Conservation (phyloP, 53 echinoderm and acorn worm species). For the Stichopus horrens region DNA sequence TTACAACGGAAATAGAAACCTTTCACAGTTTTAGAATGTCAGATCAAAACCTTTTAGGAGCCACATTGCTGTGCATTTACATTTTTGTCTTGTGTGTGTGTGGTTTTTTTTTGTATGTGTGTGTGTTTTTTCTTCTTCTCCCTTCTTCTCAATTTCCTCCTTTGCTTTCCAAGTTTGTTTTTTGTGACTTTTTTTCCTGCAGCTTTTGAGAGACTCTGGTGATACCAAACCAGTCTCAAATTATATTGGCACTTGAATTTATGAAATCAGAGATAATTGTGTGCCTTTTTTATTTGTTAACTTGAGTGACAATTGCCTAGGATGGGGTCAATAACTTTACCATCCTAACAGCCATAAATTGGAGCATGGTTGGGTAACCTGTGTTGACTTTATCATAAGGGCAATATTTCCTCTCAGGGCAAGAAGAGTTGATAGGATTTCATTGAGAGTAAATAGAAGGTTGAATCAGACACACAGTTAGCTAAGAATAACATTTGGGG, state of each 20-base stretch:
- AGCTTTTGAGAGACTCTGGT: not conserved
- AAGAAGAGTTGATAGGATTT: slow-evolving; percentile 40
- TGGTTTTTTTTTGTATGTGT: too few relatives aligned
- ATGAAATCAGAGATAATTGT: slow-evolving; percentile 49
- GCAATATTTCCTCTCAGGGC: slow-evolving; percentile 47
- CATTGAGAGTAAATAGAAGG: slow-evolving; percentile 27
- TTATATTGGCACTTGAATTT: slow-evolving; percentile 45
- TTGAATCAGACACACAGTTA: slow-evolving; percentile 33
- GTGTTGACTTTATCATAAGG: slow-evolving; percentile 46
- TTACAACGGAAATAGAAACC: not conserved
- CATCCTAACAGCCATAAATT: slow-evolving; percentile 34
- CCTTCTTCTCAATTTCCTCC: not conserved
- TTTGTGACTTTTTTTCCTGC: not conserved
- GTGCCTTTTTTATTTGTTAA: slow-evolving; percentile 45
- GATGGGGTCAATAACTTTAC: slow-evolving; percentile 39
- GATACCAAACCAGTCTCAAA: slow-evolving; percentile 38
- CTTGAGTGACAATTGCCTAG: slow-evolving; percentile 41
- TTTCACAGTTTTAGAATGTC: not conserved
- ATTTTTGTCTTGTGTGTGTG: too few relatives aligned
- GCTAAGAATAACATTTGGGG: slow-evolving; percentile 44
- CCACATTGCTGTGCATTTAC: not conserved
- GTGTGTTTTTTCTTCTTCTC: not conserved
- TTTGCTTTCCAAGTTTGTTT: not conserved
- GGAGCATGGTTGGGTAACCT: slow-evolving; percentile 47
- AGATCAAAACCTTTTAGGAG: slow-evolving; percentile 5